phyloP scores from a whole-genome alignment of 2,797 vertebrate genomes.

The Coreius guichenoti region DNA sequence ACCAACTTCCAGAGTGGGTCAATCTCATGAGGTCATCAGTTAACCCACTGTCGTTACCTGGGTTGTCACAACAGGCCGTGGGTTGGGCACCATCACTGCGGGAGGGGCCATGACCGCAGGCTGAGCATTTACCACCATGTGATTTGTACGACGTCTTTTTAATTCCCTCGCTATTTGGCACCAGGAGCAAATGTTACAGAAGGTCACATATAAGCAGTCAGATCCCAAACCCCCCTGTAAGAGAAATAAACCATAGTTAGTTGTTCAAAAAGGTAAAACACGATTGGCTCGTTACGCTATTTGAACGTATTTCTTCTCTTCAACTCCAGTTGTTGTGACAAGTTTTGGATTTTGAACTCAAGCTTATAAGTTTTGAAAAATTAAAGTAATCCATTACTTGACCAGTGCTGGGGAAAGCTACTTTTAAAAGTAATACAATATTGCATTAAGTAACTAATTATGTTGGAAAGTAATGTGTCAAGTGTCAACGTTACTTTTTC shows the following conservation, averaged over 20 bases:
- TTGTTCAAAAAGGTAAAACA: neutral
- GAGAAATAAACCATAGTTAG: neutral
- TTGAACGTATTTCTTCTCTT: too few species aligned
- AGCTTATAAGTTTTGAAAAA: too few species aligned
- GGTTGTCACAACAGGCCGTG: neutral
- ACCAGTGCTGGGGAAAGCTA: too few species aligned
- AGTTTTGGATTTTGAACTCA: too few species aligned
- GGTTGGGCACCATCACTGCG: neutral
- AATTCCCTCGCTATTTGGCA: constrained; percentile 58
- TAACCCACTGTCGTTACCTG: constrained; percentile 14
- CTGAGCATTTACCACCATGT: constrained; percentile 1
- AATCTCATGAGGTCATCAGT: neutral
- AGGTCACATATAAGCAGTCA: constrained; percentile 42
- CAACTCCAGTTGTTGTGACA: too few species aligned
- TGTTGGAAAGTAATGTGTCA: too few species aligned
- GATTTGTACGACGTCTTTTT: constrained; percentile 34
- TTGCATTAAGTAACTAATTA: too few species aligned
- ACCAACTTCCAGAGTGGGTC: neutral
- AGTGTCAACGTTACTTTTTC: too few species aligned
- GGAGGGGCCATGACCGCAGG: neutral
- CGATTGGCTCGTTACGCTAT: too few species aligned
- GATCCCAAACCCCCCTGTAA: constrained; percentile 37
- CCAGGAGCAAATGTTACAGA: constrained; percentile 55
- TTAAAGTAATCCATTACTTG: too few species aligned
- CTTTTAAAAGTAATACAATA: too few species aligned